Conservation (phyloP, 2,888 invertebrate species). For the Volucella inflata region DNA sequence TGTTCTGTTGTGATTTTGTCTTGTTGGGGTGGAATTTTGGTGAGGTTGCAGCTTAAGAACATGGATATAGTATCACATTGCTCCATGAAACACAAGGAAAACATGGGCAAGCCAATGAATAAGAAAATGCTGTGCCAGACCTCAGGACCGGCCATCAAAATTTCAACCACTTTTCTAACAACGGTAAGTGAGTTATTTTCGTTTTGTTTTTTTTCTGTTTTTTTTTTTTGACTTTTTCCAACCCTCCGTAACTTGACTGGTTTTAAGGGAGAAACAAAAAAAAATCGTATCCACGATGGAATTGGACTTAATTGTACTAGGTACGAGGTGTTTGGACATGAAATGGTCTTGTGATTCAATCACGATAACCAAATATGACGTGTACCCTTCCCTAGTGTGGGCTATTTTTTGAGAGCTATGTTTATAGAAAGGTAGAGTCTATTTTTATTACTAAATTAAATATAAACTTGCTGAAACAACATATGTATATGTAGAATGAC, state of each 20-base stretch:
- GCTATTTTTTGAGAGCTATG: background rate
- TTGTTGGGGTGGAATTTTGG: background rate
- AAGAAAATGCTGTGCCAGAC: conserved; percentile 71
- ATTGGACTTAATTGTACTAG: too few relatives aligned
- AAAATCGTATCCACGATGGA: too few relatives aligned
- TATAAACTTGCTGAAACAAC: too few relatives aligned
- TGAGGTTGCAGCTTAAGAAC: conserved; percentile 10
- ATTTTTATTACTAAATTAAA: too few relatives aligned
- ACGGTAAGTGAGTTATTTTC: conserved; percentile 51
- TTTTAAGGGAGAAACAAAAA: too few relatives aligned
- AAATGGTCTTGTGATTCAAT: conserved; percentile 26
- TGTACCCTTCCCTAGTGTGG: too few relatives aligned
- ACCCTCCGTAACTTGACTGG: too few relatives aligned
- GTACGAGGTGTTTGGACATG: too few relatives aligned
- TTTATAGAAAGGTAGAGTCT: background rate
- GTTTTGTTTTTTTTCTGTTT: background rate
- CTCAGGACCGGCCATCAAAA: conserved; percentile 70
- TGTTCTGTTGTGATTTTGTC: background rate
- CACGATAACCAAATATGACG: conserved; percentile 24
- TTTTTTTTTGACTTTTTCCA: background rate
- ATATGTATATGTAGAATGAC: too few relatives aligned
- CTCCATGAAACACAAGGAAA: conserved; percentile 66
- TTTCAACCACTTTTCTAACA: conserved; percentile 66
- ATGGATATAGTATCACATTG: conserved; percentile 75
- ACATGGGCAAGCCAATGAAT: conserved; percentile 68